Evolutionary conservation across 2,113 vertebrate species (phyloP).

Genomic region (Fulica atra): DNA sequence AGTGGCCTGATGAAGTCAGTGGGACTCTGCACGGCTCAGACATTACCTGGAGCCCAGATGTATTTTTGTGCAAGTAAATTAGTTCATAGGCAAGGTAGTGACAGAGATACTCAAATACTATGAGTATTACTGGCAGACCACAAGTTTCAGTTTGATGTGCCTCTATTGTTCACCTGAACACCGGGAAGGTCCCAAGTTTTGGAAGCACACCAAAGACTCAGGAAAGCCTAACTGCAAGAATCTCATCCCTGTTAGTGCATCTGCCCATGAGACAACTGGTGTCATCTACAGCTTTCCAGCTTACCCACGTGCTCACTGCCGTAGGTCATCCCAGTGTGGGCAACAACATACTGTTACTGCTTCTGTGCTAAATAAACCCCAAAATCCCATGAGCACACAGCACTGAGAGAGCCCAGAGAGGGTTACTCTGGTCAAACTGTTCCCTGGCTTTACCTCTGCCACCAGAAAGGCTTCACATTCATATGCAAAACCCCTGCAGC

Average conservation of each 20-base stretch:
- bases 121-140: neutral
- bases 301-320: neutral
- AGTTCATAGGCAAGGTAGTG: neutral
- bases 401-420: neutral
- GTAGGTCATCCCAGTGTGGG: neutral
- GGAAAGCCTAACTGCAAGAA: neutral
- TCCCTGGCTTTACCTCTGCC: neutral
- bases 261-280: neutral
- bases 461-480: conserved; percentile 13
- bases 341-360: neutral
- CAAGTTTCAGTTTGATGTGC: neutral
- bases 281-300: neutral
- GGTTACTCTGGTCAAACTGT: neutral
- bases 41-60: neutral
- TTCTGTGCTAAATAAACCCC: neutral
- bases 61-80: neutral
- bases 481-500: conserved; percentile 30
- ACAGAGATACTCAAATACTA: neutral
- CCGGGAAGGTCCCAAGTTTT: neutral
- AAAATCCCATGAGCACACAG: neutral
- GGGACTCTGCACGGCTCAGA: neutral
- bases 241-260: neutral
- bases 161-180: neutral
- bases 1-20: neutral
- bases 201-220: fast-evolving